phyloP scores from a whole-genome alignment of 2,113 vertebrate genomes.

The Cisticola juncidis region DNA sequence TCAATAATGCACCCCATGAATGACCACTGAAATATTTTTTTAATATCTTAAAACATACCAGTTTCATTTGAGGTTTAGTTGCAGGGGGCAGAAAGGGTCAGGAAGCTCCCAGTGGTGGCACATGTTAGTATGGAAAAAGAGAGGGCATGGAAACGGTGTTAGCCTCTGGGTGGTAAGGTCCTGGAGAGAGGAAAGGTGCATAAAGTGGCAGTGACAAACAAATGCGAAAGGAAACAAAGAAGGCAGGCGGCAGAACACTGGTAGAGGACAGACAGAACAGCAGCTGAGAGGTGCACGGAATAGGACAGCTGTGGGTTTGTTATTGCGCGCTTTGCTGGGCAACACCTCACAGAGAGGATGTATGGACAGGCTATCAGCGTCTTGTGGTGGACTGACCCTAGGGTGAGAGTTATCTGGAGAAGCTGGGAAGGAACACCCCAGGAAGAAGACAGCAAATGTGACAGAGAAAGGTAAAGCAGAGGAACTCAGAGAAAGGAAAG shows the following conservation, averaged over 20 bases:
- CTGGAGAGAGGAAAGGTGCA: no score
- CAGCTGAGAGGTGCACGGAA: rapidly evolving
- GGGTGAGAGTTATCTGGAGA: neutral
- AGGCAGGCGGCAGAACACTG: neutral
- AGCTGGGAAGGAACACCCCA: neutral
- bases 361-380: rapidly evolving
- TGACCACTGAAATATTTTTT: neutral
- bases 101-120: neutral
- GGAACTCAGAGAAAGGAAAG: neutral
- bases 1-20: neutral
- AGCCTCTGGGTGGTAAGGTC: neutral
- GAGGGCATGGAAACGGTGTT: no score
- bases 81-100: neutral
- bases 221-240: neutral
- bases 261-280: neutral
- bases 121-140: neutral
- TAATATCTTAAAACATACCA: neutral
- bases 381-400: neutral
- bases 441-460: neutral
- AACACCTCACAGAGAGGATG: neutral
- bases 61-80: neutral
- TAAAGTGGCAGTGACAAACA: neutral
- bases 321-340: neutral
- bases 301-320: neutral
- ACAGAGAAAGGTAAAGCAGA: neutral